Evolutionary conservation across 1,140 invertebrate genomes (phyloP).

Genomic region (Manduca sexta): DNA sequence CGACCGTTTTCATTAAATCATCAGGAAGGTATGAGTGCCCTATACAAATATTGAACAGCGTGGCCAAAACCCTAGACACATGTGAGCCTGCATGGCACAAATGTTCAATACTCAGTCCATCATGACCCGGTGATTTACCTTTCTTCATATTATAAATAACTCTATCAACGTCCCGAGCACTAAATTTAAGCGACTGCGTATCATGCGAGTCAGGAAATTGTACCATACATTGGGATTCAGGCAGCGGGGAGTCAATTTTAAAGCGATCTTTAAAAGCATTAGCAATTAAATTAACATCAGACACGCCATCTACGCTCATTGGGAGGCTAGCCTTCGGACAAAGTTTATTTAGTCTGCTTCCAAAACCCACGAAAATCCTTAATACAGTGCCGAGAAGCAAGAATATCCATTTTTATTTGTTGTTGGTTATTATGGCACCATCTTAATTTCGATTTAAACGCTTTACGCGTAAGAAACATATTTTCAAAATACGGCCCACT

Average conservation of each 20-base stretch:
- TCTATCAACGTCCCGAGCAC: neutral
- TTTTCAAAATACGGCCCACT: conserved; percentile 1
- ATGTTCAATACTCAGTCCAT: neutral
- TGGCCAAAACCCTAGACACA: neutral
- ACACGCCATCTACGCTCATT: conserved; percentile 6
- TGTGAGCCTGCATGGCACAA: neutral
- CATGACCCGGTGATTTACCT: neutral
- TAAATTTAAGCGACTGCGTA: neutral
- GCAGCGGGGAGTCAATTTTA: neutral
- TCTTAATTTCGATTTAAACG: conserved; percentile 12
- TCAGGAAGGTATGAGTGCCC: neutral
- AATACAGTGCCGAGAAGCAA: conserved; percentile 1
- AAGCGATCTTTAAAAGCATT: conserved; percentile 6
- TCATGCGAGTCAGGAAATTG: too few relatives aligned
- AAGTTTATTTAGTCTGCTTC: conserved; percentile 5
- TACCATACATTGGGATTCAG: neutral
- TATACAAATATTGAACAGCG: neutral
- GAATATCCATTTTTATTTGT: conserved; percentile 2
- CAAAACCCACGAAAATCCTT: conserved; percentile 4
- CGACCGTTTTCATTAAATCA: neutral
- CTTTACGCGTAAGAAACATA: conserved; percentile 5
- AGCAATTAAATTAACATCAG: conserved; percentile 5
- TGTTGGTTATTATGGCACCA: conserved; percentile 9
- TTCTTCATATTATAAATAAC: neutral
- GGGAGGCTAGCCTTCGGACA: conserved; percentile 1